Evolutionary conservation across 2,113 vertebrate genomes (phyloP).

Genomic region (Megatriorchis doriae): DNA sequence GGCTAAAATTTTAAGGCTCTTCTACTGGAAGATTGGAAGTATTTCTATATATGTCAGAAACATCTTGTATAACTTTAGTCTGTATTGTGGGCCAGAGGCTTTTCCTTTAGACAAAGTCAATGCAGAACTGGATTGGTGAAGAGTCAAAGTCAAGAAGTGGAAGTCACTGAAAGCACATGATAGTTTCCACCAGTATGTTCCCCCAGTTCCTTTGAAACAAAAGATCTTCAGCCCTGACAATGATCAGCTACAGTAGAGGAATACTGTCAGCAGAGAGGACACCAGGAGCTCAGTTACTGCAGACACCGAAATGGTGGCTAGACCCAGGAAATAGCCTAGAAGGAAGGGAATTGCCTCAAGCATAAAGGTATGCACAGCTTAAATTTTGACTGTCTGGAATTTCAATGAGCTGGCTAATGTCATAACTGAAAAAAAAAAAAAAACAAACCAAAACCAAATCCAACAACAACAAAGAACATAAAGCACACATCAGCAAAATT

Average conservation of each 20-base stretch:
- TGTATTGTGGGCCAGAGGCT: neutral
- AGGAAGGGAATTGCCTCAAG: neutral
- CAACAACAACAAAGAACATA: neutral
- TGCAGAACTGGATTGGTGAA: neutral
- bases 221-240: neutral
- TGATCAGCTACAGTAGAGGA: neutral
- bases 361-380: neutral
- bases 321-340: neutral
- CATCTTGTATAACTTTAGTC: neutral
- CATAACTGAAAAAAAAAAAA: neutral
- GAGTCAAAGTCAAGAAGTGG: neutral
- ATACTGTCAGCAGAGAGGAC: neutral
- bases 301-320: neutral
- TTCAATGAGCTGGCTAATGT: neutral
- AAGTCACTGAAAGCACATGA: neutral
- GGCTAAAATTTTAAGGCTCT: neutral
- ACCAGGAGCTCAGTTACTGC: neutral
- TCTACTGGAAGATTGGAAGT: neutral
- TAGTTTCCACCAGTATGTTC: neutral
- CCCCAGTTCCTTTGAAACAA: neutral
- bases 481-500: neutral
- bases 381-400: neutral
- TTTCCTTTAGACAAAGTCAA: neutral
- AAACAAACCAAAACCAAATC: neutral
- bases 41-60: neutral